A percentile compares a stretch with the other conserved stretches of the same genome.
phyloP scores from a whole-genome alignment of 2,113 vertebrate genomes.

The Gasterosteus nipponicus region DNA sequence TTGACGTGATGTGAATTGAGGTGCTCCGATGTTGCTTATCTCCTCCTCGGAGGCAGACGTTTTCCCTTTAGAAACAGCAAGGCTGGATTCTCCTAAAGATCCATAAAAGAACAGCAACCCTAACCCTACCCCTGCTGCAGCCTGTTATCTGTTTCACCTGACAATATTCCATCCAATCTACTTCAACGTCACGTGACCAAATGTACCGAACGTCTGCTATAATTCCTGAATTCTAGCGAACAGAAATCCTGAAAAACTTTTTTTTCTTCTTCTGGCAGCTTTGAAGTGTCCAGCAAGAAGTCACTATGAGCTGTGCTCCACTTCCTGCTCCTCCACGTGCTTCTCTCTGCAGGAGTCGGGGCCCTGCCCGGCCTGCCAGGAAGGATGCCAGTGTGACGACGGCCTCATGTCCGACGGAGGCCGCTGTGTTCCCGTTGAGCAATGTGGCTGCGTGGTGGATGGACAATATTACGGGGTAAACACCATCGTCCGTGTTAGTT shows the following conservation, averaged over 20 bases:
- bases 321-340: constrained; percentile 40
- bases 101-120: not conserved
- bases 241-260: not conserved
- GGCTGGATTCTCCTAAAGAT: not conserved
- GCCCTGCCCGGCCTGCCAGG: constrained; percentile 20
- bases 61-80: not conserved
- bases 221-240: not conserved
- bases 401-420: constrained; percentile 32
- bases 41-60: not conserved
- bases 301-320: constrained; percentile 41
- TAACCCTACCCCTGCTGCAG: too few relatives aligned
- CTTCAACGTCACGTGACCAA: not conserved
- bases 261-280: constrained; percentile 19
- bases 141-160: not conserved
- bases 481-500: not conserved
- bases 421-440: constrained; percentile 27
- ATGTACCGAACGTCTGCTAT: not conserved
- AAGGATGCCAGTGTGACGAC: constrained; percentile 43
- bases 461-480: constrained; percentile 39
- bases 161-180: not conserved
- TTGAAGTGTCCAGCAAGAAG: constrained; percentile 25
- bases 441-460: constrained; percentile 38
- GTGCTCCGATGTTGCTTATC: not conserved
- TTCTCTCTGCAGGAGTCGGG: constrained; percentile 23
- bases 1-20: not conserved